Base-by-base conservation (phyloP, 2,797 vertebrate genomes). In the Halcyon chelicuti region DNA sequence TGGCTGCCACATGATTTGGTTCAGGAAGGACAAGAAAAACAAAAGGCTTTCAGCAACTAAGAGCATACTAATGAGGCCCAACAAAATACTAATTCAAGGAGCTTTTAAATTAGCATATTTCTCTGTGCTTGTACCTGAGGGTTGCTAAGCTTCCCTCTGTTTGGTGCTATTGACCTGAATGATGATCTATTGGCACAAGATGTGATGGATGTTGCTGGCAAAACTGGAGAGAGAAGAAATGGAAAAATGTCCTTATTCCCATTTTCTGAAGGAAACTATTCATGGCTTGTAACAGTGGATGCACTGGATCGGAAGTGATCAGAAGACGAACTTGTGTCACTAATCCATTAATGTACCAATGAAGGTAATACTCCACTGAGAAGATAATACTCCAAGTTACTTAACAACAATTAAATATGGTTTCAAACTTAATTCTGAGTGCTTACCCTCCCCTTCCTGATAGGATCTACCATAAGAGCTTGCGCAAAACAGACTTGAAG, bases 21-120 rank as follows among this genome's bases (percentile, higher is more conserved):
- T 90, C 82, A 94, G 77, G 86, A 91, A 88, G 49, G 88, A 81
- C 39, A 83, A 74, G 87, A 71, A 92, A 75, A 80, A 77, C 65
- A 78, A 93, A 88, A 88, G 46, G 42, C 51, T 70, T 40, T 89
- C 84, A 88, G 90, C 88, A 96, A 76, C 46, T 77, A 95, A 87
- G 58, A 72, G 89, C 94, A 96, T 96, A 82, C 94, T 92, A 97
- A 97, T 95, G 92, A 96, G 80, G n/a, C n/a, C 55, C 23, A 92
- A 93, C 82, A 93, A 96, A 97, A 94, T 81, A 81, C 52, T 79
- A 91, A 96, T 94, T 97, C 92, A 94, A 80, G 93, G 79, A 87
- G 54, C 71, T 90, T 91, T 94, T 88, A 95, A 86, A 96, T 96
- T 96, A 94, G 91, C 86, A 65, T 96, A 86, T 95, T 93, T 96